phyloP scores from a whole-genome alignment of 2,888 invertebrate species.

The Tenthredo mesomela region DNA sequence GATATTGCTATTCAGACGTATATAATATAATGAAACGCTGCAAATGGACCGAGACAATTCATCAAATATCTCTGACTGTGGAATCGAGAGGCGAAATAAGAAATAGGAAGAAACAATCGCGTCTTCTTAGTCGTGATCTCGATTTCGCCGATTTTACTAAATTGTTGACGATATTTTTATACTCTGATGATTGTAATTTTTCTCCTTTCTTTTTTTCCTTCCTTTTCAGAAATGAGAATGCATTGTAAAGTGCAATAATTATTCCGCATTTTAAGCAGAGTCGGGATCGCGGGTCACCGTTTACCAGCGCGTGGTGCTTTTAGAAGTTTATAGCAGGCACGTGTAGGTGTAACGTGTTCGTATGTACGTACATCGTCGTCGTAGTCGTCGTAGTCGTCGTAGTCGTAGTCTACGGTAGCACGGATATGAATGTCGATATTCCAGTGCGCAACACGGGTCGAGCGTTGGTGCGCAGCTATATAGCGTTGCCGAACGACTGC shows the following conservation, averaged over 20 bases:
- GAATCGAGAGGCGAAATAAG: background rate
- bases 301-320: constrained; percentile 22
- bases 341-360: background rate
- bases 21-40: background rate
- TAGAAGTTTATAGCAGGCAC: constrained; percentile 3
- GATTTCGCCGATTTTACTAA: background rate
- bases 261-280: background rate
- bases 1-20: background rate
- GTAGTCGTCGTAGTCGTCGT: background rate
- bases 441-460: constrained; percentile 74
- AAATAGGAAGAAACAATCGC: background rate
- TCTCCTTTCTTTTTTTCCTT: background rate
- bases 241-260: background rate
- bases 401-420: background rate
- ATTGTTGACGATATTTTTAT: background rate
- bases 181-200: background rate
- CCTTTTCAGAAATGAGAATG: background rate
- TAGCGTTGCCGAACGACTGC: constrained; percentile 66
- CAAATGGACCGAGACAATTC: background rate
- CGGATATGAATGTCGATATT: constrained; percentile 72
- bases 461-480: constrained; percentile 67
- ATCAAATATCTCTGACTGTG: background rate
- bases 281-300: constrained; percentile 14
- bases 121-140: background rate
- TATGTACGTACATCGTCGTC: background rate